A percentile compares a stretch with the other conserved stretches of the same genome.
phyloP scores from a whole-genome alignment of 2,113 vertebrate genomes.

The Oreotrochilus melanogaster region DNA sequence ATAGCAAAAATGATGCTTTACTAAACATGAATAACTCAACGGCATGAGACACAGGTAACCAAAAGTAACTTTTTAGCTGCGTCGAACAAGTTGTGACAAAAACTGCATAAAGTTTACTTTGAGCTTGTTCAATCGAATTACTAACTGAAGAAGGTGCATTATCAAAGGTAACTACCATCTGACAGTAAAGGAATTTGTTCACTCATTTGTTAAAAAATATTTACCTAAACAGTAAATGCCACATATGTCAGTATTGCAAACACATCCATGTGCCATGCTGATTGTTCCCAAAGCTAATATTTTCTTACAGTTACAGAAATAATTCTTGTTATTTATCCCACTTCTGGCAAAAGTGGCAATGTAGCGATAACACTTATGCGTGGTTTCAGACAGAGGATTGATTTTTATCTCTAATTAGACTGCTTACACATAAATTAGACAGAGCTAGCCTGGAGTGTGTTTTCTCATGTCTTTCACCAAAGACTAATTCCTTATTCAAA shows the following conservation, averaged over 20 bases:
- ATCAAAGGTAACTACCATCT: neutral
- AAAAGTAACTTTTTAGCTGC: conserved; percentile 31
- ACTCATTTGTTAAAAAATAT: neutral
- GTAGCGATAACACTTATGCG: neutral
- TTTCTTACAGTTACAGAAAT: neutral
- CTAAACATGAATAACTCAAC: conserved; percentile 4
- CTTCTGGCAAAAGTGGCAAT: neutral
- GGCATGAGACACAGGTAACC: neutral
- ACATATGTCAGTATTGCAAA: neutral
- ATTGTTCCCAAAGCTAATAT: neutral
- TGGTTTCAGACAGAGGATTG: neutral
- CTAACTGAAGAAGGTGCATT: neutral
- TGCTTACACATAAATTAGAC: neutral
- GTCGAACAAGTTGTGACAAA: conserved; percentile 8
- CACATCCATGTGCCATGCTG: neutral
- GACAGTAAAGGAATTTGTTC: neutral
- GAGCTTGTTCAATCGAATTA: neutral
- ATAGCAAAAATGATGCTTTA: neutral
- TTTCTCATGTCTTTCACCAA: neutral
- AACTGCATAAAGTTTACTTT: neutral
- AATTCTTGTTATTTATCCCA: neutral
- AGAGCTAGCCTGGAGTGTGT: neutral
- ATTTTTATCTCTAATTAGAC: neutral
- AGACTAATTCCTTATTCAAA: neutral
- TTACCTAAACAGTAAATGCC: neutral